Evolutionary conservation across 2,797 vertebrate species (phyloP), one percentile per base, ranked within the genome.

Genomic region (Lacerta bilineata): DNA sequence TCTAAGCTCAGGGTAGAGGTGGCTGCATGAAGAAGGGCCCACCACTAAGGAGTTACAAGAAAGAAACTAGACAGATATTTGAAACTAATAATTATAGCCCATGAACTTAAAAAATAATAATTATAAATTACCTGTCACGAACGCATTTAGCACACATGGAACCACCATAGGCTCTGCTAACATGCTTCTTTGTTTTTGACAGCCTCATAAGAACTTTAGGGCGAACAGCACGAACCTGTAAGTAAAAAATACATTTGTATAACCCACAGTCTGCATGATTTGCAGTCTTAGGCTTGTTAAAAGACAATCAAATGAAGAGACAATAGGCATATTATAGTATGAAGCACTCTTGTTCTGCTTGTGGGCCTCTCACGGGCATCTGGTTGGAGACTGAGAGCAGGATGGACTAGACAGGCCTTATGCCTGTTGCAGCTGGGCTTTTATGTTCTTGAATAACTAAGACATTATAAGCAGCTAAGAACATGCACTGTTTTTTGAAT

Each of bases 131-230:
- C 99, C 99, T 98, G 98, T 99, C 99, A 0, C 99, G 99, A 87
- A 99, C 99, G 95, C 97, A 98, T 93, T 99, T 99, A 74, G 99
- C 99, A 77, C 99, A 99, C 99, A 99, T 99, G 95, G 99, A 99
- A 27, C 99, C 99, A 77, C 99, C 99, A 5, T 99, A 99, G 46
- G 99, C 99, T 94, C 99, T 98, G 97, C 98, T 99, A 88, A 99
- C 99, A 0, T 99, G 99, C 94, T 99, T 99, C 96, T 99, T 99
- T 0, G 99, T 99, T 95, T 99, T 99, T 20, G 99, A 99, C 91
- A 99, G 97, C 94, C 99, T 98, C 98, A 98, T 99, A 39, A 99
- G 98, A 90, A 99, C 99, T 96, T 98, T 98, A 90, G 99, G 99
- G 93, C 99, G 98, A 92, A 99, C 98, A 80, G 99, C 99, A 59